phyloP scores from a whole-genome alignment of 2,797 vertebrate species.

The Falco berigora region DNA sequence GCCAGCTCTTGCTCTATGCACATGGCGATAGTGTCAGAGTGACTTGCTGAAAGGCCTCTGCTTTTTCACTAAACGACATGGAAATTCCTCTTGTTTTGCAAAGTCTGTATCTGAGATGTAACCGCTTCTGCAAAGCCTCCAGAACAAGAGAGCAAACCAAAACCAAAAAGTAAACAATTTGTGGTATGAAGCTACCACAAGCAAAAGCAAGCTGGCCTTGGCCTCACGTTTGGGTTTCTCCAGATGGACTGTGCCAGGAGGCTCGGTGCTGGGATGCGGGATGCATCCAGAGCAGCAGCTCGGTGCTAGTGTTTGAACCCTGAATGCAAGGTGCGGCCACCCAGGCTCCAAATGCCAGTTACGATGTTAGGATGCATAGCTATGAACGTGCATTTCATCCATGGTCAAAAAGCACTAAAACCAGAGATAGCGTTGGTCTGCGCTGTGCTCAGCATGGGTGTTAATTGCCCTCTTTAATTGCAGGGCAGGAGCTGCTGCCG shows the following conservation, averaged over 20 bases:
- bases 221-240: accelerated
- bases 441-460: accelerated
- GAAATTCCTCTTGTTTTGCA: neutral
- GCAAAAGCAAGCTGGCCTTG: neutral
- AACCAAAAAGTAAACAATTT: neutral
- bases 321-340: neutral
- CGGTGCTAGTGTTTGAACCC: accelerated
- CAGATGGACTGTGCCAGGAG: accelerated
- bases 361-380: neutral
- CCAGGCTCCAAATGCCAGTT: neutral
- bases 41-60: neutral
- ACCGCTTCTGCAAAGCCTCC: neutral
- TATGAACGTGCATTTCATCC: neutral
- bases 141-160: neutral
- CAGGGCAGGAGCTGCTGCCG: neutral
- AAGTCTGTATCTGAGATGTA: accelerated
- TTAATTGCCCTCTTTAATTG: neutral
- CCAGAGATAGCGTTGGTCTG: neutral
- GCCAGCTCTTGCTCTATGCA: neutral
- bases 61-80: neutral
- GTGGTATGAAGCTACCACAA: neutral
- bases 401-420: neutral
- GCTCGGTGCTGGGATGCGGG: accelerated
- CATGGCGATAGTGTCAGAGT: accelerated
- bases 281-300: neutral